These are phyloP conservation scores for Oegoconia quadripuncta DNA, from an alignment of 2,888 invertebrate species.

Conservation along the genomic window DNA sequence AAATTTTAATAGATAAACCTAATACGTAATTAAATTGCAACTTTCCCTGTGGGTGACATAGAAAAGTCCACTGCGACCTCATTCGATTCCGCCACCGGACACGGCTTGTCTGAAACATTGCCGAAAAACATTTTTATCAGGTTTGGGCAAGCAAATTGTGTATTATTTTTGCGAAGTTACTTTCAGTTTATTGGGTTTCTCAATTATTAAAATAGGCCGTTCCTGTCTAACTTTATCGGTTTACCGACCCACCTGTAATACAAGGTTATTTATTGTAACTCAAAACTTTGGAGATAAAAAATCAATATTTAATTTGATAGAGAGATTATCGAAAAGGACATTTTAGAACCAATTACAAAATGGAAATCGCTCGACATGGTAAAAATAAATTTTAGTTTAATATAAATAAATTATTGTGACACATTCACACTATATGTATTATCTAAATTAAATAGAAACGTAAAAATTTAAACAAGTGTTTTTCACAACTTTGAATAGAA, in stretches of 20 bases:
- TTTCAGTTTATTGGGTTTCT: constrained; percentile 6
- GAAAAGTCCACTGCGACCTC: constrained; percentile 10
- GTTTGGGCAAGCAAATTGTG: constrained; percentile 14
- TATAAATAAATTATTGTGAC: too few relatives aligned
- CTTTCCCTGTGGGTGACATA: constrained; percentile 25
- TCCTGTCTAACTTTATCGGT: not conserved
- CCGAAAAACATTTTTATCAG: constrained; percentile 18
- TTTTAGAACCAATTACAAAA: not conserved
- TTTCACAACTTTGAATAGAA: too few relatives aligned
- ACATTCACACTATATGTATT: too few relatives aligned
- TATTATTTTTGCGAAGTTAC: constrained; percentile 5
- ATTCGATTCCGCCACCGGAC: constrained; percentile 16
- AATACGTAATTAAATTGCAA: constrained; percentile 10
- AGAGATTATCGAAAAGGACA: not conserved
- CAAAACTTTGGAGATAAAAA: not conserved
- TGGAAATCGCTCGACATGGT: too few relatives aligned
- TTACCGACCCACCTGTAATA: constrained; percentile 2
- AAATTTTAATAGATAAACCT: constrained; percentile 1
- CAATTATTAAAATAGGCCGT: constrained; percentile 2
- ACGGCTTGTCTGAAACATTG: constrained; percentile 27
- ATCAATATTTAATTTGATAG: not conserved
- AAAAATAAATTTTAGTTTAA: too few relatives aligned
- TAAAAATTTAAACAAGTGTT: too few relatives aligned
- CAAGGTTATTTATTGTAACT: constrained; percentile 1
- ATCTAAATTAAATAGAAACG: too few relatives aligned